Evolutionary conservation across 2,113 vertebrate species (phyloP).

Genomic region (Atlantisia rogersi): DNA sequence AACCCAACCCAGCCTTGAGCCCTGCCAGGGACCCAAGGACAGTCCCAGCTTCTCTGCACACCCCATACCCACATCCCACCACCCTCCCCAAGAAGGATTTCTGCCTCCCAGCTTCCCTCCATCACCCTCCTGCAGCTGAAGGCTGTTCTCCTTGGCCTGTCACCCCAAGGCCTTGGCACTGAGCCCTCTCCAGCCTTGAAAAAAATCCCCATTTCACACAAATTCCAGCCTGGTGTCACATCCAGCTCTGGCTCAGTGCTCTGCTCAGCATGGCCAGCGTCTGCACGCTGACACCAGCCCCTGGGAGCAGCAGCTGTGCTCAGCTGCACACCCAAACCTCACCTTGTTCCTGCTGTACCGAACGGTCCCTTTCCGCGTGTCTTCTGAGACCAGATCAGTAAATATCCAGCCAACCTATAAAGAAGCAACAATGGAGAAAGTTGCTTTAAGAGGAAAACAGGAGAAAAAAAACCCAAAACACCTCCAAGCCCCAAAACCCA

Average conservation of each 20-base stretch:
- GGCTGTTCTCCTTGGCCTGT: no score
- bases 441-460: background rate
- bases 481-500: background rate
- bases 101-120: no score
- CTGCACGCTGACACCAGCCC: background rate
- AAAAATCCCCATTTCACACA: background rate
- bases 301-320: background rate
- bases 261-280: background rate
- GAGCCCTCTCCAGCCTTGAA: no score
- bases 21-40: no score
- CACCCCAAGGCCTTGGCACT: no score
- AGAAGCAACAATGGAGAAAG: background rate
- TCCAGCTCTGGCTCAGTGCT: background rate
- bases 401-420: slow-evolving; percentile 98
- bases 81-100: no score
- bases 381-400: slow-evolving; percentile 94
- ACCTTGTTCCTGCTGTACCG: slow-evolving; percentile 94
- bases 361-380: slow-evolving; percentile 95
- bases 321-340: background rate
- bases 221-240: background rate
- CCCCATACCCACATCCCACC: no score
- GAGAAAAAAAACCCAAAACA: background rate
- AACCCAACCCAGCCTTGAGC: no score
- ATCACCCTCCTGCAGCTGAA: no score
- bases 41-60: no score